Percentiles rank a stretch among this genome's conserved stretches.
These are phyloP conservation scores for Indicator indicator DNA, from an alignment of 2,113 vertebrate species.

Conservation along the genomic window DNA sequence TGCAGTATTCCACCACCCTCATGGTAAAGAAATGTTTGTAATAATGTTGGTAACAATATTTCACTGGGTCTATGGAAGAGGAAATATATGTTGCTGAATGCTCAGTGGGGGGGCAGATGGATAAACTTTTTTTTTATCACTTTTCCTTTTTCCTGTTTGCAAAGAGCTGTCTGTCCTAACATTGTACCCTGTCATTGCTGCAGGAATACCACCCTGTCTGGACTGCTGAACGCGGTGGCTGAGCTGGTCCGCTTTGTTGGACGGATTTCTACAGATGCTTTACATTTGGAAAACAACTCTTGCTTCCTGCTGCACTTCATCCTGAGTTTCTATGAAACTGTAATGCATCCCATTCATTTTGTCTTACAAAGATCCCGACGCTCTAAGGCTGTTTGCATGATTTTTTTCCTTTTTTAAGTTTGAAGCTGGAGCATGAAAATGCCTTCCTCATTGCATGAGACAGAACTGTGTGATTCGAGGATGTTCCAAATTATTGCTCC, in stretches of 20 bases:
- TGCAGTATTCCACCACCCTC: no score
- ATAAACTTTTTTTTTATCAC: background rate
- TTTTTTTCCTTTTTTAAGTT: background rate
- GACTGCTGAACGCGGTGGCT: constrained; percentile 78
- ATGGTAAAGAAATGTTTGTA: background rate
- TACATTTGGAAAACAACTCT: constrained; percentile 83
- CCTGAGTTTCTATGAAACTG: constrained; percentile 91
- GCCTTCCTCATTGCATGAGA: background rate
- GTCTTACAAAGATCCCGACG: background rate
- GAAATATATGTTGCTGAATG: background rate
- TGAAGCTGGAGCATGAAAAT: background rate
- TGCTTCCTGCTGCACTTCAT: constrained; percentile 86
- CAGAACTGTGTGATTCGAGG: background rate
- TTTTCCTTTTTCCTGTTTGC: background rate
- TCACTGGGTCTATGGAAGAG: background rate
- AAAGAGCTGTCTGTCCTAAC: background rate
- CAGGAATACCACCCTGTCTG: constrained; percentile 87
- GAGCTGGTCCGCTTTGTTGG: constrained; percentile 87
- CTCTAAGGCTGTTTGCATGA: background rate
- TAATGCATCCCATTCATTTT: constrained; percentile 58
- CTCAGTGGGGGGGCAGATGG: background rate
- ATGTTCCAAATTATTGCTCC: background rate
- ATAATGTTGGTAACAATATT: background rate
- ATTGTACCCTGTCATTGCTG: background rate
- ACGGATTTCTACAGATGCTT: constrained; percentile 76